Evolutionary conservation across 2,797 vertebrate genomes (phyloP), one percentile per base, ranked within the genome.

Genomic region (Nannoperca australis): DNA sequence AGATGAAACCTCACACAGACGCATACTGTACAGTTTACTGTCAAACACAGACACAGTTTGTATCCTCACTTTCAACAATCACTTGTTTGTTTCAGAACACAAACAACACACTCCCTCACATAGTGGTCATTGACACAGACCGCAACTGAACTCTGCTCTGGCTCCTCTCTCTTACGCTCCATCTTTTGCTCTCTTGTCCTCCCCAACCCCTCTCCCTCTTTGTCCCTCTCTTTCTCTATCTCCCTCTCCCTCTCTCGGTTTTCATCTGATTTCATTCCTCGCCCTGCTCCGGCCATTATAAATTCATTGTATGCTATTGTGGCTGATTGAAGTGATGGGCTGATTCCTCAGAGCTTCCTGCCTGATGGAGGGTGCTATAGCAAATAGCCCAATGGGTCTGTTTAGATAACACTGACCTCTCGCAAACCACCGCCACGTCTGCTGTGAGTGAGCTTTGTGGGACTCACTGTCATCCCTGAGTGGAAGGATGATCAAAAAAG

Each of bases 381-480:
- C 94, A 96, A 96, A 96, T 95, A 94, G 95, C 93, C 94, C 94
- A 94, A 95, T 95, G 94, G 95, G 90, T 91, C 90, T 96, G 95
- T 96, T 96, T 96, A 92, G 93, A 95, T 96, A 96, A 96, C 95
- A 96, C 95, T 96, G 95, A 96, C 95, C 95, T 95, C 94, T 95
- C 82, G 76, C 92, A 84, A 92, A 87, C 89, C 86, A 66, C 68
- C 60, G 72, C 88, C 82, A 66, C 78, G 66, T 85, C 91, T 82
- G 89, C 89, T 76, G 90, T 67, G 81, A 89, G 88, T 58, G 83
- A 91, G 91, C 85, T 89, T 80, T 88, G 91, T 76, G 86, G 82
- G 84, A 85, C 80, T 83, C 73, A 18, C 82, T 73, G 89, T 81
- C 84, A 60, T 76, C 75, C 13, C 67, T 40, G 85, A 94, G 88